These are phyloP conservation scores for Chaetodon trifascialis DNA, from an alignment of 2,113 vertebrate genomes.

Conservation along the genomic window DNA sequence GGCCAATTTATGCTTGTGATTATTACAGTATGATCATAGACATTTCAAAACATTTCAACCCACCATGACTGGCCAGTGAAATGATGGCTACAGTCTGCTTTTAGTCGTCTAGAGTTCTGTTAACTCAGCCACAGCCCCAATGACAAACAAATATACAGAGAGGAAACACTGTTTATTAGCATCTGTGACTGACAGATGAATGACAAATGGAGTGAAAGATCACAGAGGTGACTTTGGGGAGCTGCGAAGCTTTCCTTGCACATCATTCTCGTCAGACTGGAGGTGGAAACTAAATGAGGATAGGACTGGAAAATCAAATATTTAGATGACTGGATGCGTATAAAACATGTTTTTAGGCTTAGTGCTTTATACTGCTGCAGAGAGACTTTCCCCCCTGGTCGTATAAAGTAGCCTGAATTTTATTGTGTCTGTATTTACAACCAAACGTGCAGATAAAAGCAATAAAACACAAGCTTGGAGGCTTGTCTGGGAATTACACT, in stretches of 20 bases:
- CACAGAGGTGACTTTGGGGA: slow-evolving; percentile 24
- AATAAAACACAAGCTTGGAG: not conserved
- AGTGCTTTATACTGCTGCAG: not conserved
- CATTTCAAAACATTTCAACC: slow-evolving; percentile 7
- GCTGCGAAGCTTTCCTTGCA: slow-evolving; percentile 11
- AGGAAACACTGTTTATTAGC: slow-evolving; percentile 13
- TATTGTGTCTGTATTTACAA: not conserved
- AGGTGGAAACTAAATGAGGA: not conserved
- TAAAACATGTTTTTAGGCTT: not conserved
- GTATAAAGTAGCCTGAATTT: not conserved
- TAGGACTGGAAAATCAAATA: slow-evolving; percentile 7
- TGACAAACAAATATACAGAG: slow-evolving; percentile 8
- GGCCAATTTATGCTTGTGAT: slow-evolving; percentile 35
- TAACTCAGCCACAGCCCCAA: not conserved
- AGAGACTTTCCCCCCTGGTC: not conserved
- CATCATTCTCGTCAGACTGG: slow-evolving; percentile 7
- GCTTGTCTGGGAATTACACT: slow-evolving; percentile 1
- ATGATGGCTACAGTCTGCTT: not conserved
- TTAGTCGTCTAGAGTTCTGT: not conserved
- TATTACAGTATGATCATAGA: slow-evolving; percentile 33
- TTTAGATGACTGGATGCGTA: not conserved
- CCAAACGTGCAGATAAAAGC: not conserved
- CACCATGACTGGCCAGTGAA: not conserved
- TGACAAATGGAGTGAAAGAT: slow-evolving; percentile 3
- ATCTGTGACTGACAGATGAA: slow-evolving; percentile 14